Evolutionary conservation across 2,797 vertebrate genomes (phyloP), one percentile per base, ranked within the genome.

Genomic region (Cephalopachus bancanus): DNA sequence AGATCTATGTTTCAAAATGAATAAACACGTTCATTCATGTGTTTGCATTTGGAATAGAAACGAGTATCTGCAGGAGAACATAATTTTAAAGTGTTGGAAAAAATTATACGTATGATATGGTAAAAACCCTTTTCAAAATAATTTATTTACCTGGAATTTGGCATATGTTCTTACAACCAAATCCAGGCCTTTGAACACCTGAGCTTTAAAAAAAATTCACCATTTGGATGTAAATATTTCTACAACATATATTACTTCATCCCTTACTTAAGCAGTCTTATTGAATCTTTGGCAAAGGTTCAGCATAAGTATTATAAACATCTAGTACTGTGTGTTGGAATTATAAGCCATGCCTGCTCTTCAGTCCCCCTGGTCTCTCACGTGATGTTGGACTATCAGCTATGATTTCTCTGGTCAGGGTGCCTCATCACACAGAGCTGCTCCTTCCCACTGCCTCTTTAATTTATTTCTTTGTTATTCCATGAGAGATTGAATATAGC

Each of bases 121-220:
- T 19, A 22, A 33, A 92, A 30, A 33, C 1, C 10, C 7, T 60
- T 49, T 55, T 33, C 19, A 59, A 94, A 71, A 87, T 51, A 53
- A n/a, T 92, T 94, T 74, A 87, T 87, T 84, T 89, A 64, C 71
- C 30, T 85, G 51, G 65, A 95, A 88, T 85, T 88, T 30, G 94
- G 65, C 51, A 12, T 44, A 12, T 33, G 64, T 51, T 69, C 71
- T 93, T 96, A 87, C 65, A 93, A 88, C 59, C 30, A 92, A 95
- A 83, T 57, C 33, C 10, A 74, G 59, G 64, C 51, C 59, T 93
- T 93, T 12, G 19, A 89, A 89, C 22, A 80, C 55, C 19, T n/a
- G 51, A 91, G 26, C 53, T 91, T 80, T 24, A 87, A 87, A 88
- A 92, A 53, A 53, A 75, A 65, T n/a, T 71, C 49, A 57, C 33